Conservation (phyloP, 2,113 vertebrate genomes). For the Eupsittula cactorum region DNA sequence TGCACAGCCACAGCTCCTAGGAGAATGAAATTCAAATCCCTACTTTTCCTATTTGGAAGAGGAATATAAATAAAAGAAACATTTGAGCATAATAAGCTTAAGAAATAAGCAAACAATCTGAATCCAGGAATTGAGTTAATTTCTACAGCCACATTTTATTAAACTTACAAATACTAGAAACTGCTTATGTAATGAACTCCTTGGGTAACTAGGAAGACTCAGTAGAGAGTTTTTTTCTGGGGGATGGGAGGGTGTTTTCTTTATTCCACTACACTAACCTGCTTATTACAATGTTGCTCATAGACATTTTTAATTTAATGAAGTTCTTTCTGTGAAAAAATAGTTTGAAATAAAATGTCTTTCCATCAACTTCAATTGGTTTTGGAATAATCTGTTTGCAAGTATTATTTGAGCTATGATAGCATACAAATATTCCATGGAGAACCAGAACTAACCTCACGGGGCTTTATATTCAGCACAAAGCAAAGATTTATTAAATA, state of each 20-base stretch:
- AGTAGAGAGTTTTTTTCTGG: accelerated
- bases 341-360: background rate
- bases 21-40: background rate
- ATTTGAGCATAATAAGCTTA: background rate
- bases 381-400: background rate
- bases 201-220: background rate
- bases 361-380: background rate
- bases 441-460: background rate
- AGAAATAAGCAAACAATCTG: background rate
- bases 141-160: background rate
- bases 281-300: background rate
- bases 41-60: background rate
- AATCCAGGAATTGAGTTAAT: background rate
- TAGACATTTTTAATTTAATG: background rate
- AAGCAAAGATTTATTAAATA: background rate
- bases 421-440: background rate
- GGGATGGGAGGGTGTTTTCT: background rate
- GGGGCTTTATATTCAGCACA: background rate
- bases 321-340: background rate
- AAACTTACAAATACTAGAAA: background rate
- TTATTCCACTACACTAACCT: background rate
- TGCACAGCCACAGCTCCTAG: background rate
- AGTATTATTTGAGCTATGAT: background rate
- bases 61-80: background rate
- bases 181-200: background rate